Base-by-base conservation (phyloP, 2,113 vertebrate species). In the Ptyas mucosa region DNA sequence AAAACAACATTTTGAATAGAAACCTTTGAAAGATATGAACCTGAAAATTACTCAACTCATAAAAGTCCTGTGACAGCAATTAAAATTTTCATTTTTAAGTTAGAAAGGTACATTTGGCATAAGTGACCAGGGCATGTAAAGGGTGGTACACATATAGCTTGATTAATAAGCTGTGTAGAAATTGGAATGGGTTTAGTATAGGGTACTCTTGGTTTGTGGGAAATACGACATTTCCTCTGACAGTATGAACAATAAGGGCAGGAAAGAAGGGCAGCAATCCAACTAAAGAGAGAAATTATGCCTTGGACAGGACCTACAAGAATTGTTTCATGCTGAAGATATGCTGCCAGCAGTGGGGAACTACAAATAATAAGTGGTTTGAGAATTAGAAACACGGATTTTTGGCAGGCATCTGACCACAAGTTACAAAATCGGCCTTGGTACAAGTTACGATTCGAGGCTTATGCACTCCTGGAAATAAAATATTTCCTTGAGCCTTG, bases 11-110 rank as follows among this genome's bases (percentile, higher is more conserved):
- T 69, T 89, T 23, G 11, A 43, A 18, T 93, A 81, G 39, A 87
- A 89, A 94, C 18, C 81, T 94, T 88, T 39, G 92, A 86, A 91
- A 86, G 58, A 92, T 39, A 88, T 20, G 14, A 34, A 34, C 46
- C 4, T 86, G 23, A 86, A 51, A 49, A 26, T 46, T 14, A 51
- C 23, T 49, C 46, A 51, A 14, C 86, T 87, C 2, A 52, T 87
- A 23, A n/a, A 87, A 14, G 34, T 39, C 34, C 34, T 9, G 34
- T 39, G 34, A 43, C 34, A 20, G 8, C 34, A 81, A 21, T 18
- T 81, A 39, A 81, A 43, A 21, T 43, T 81, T 81, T 7, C 34
- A 43, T 81, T 81, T 81, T 81, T 43, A 39, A 81, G 3, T 21
- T 81, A 34, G n/a, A 81, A 39, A 81, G 7, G 18, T 39, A 81